A percentile compares a stretch with the other conserved stretches of the same genome.
phyloP scores from a whole-genome alignment of 2,888 invertebrate species.

The Cerceris ruficornis region DNA sequence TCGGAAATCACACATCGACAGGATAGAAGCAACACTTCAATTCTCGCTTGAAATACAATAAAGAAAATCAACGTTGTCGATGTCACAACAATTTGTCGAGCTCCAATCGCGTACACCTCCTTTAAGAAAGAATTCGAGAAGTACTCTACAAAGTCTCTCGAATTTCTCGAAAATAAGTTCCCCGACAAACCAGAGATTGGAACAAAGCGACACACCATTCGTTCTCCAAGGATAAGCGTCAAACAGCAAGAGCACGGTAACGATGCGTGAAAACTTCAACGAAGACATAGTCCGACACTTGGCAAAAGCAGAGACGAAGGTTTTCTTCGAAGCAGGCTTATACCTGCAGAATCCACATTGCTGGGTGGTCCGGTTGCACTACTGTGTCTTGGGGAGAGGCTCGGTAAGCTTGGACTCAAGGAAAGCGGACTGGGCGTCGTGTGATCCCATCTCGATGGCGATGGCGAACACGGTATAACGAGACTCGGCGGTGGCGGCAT shows the following conservation, averaged over 20 bases:
- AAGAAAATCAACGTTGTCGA: too few species aligned
- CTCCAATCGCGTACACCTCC: too few species aligned
- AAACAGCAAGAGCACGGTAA: too few species aligned
- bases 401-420: conserved; percentile 84
- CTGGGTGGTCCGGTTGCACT: conserved; percentile 77
- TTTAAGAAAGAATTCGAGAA: neutral
- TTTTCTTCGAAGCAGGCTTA: conserved; percentile 39
- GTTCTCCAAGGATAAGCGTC: too few species aligned
- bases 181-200: neutral
- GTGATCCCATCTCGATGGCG: conserved; percentile 79
- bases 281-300: neutral
- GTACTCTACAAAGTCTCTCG: neutral
- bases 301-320: neutral
- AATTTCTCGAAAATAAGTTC: neutral
- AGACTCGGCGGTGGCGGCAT: conserved; percentile 70
- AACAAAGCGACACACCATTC: neutral
- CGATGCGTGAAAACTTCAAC: neutral
- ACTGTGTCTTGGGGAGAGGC: conserved; percentile 83
- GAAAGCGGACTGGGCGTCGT: conserved; percentile 84
- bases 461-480: conserved; percentile 74
- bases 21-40: too few species aligned
- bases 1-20: too few species aligned
- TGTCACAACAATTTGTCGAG: too few species aligned
- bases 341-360: conserved; percentile 80
- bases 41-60: too few species aligned